Evolutionary conservation across 2,113 vertebrate genomes (phyloP), one percentile per base, ranked within the genome.

Genomic region (Chloropsis hardwickii): DNA sequence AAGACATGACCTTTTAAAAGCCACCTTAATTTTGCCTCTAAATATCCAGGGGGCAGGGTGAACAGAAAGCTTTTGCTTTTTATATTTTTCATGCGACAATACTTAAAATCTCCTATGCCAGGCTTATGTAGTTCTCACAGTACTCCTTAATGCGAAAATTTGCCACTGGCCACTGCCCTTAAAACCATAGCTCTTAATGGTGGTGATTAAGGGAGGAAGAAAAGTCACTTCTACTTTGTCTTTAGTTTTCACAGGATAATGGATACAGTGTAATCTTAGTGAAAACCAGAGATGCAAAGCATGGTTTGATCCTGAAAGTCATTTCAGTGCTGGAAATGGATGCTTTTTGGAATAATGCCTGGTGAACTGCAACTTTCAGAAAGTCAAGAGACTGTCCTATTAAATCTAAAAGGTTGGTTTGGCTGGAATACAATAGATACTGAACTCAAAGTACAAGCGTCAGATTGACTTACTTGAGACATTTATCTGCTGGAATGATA

Each of bases 361-460:
- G 21, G 40, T 88, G 71, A 88, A 88, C 69, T 77, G 67, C 78
- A 93, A 47, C 81, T 72, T 94, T 62, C 80, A 87, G n/a, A 62
- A 89, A 94, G 85, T 48, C 45, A 85, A 87, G 53, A 80, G 33
- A 71, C 39, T 69, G 48, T 44, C 42, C 57, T 89, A 69, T 91
- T 95, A 87, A 88, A 95, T 81, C 81, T 92, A 86, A 96, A 95
- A 90, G 69, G 81, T 71, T 93, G 57, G 15, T 67, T 93, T 95
- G 79, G 62, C 70, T 92, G 58, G 65, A 86, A 48, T 60, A 82
- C 72, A 71, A 48, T 29, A 92, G 82, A 73, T 61, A 88, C 58
- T 94, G 88, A 92, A 81, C 31, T 81, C 47, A 74, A 45, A 94
- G 83, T 37, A 67, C 51, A 81, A 44, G 74, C 96, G 71, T 81